Percentiles rank a stretch among this genome's conserved stretches.
These are phyloP conservation scores for Mantis religiosa DNA, from an alignment of 2,888 invertebrate genomes.

Conservation along the genomic window DNA sequence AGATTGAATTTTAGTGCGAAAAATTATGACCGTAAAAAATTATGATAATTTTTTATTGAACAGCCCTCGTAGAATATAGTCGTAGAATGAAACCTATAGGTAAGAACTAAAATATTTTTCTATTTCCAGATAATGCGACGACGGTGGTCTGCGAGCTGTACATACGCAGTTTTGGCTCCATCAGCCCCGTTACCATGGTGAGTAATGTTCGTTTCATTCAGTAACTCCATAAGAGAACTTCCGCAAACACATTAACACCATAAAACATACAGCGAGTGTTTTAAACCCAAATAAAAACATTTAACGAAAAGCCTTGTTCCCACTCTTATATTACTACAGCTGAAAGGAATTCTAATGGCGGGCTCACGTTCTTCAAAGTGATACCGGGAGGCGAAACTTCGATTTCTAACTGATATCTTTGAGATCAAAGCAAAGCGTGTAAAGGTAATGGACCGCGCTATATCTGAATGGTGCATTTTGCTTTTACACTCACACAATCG, in stretches of 20 bases:
- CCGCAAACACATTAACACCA: not conserved
- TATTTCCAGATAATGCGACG: conserved; percentile 45
- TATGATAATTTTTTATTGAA: too few species aligned
- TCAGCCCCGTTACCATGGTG: conserved; percentile 49
- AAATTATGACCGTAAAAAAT: too few species aligned
- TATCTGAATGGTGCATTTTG: too few species aligned
- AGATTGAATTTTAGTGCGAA: too few species aligned
- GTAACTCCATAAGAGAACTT: not conserved
- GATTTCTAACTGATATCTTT: too few species aligned
- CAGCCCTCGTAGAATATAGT: too few species aligned
- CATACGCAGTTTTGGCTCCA: conserved; percentile 47
- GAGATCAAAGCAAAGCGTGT: too few species aligned
- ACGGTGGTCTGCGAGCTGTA: conserved; percentile 46
- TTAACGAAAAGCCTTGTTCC: too few species aligned
- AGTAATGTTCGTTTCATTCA: conserved; percentile 30
- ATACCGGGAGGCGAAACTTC: not conserved
- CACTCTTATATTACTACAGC: not conserved
- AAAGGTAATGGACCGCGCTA: too few species aligned
- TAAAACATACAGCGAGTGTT: not conserved
- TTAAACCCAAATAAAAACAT: too few species aligned
- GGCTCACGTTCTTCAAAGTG: not conserved
- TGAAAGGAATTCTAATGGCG: not conserved
- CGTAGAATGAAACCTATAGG: too few species aligned
- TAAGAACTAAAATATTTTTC: not conserved
- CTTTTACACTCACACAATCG: too few species aligned